phyloP scores from a whole-genome alignment of 2,888 invertebrate species.

The Sacculina carcini region DNA sequence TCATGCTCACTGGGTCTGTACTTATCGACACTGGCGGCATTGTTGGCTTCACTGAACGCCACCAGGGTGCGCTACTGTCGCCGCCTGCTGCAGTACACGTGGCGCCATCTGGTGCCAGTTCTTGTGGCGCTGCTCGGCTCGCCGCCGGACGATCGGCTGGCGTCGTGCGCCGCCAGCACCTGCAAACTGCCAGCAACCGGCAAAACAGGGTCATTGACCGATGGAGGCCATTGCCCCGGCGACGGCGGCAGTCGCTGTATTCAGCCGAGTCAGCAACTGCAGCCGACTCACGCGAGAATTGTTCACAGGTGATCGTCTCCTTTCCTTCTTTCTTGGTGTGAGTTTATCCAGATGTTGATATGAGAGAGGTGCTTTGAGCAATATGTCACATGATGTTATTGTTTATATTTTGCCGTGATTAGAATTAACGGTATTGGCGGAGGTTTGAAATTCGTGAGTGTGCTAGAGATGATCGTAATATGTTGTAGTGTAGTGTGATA shows the following conservation, averaged over 20 bases:
- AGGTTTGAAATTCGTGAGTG: no score
- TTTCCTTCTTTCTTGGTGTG: no score
- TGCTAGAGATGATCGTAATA: no score
- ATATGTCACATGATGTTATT: no score
- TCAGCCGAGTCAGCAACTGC: not conserved
- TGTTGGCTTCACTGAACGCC: not conserved
- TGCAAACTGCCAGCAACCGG: conserved; percentile 29
- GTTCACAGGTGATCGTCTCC: conserved; percentile 65
- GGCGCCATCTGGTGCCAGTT: conserved; percentile 80
- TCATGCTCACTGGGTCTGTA: no score
- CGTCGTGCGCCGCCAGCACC: no score
- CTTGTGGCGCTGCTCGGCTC: conserved; percentile 64
- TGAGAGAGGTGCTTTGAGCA: no score
- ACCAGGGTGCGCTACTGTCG: conserved; percentile 38
- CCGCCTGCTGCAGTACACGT: conserved; percentile 29
- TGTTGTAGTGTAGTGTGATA: no score
- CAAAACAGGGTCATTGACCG: conserved; percentile 10
- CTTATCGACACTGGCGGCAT: not conserved
- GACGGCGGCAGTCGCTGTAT: conserved; percentile 1
- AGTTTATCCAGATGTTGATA: no score
- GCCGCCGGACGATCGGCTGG: conserved; percentile 52
- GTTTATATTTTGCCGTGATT: no score
- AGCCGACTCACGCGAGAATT: conserved; percentile 50
- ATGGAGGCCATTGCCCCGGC: not conserved
- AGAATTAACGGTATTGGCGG: no score